These are phyloP conservation scores for Loris lydekkerianus DNA, from an alignment of 2,797 vertebrate species.

Conservation along the genomic window DNA sequence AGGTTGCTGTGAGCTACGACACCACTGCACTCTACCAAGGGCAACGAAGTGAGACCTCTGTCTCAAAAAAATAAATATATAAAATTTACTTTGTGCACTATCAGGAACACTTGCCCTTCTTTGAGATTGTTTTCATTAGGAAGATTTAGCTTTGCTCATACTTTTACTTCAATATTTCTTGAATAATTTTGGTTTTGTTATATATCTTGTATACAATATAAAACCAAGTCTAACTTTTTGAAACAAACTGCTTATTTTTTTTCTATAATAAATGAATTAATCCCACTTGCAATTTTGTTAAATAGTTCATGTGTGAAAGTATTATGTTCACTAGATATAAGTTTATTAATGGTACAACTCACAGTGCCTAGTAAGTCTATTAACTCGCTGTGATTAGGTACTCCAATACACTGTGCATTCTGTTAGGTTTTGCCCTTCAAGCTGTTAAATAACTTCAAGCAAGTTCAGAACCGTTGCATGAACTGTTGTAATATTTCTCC, in stretches of 20 bases:
- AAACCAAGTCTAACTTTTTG: neutral
- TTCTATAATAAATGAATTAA: neutral
- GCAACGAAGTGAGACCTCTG: too few relatives aligned
- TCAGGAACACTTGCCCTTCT: neutral
- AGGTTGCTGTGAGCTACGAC: too few relatives aligned
- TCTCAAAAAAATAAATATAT: too few relatives aligned
- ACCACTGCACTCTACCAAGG: too few relatives aligned
- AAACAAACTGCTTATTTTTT: neutral
- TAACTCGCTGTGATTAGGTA: neutral
- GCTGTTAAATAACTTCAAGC: neutral
- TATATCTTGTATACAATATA: neutral
- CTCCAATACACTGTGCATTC: neutral
- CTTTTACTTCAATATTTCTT: neutral
- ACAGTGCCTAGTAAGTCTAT: too few relatives aligned
- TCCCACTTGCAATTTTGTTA: neutral
- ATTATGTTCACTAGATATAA: neutral
- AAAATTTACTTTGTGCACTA: neutral
- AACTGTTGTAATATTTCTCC: neutral
- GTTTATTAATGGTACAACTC: too few relatives aligned
- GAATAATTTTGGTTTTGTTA: neutral
- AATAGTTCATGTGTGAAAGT: neutral
- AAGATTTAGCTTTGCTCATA: neutral
- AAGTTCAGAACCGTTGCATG: neutral
- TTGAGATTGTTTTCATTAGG: neutral
- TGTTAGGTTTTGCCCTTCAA: neutral